Conservation (phyloP, 1,140 invertebrate species). For the Nasonia longicornis region DNA sequence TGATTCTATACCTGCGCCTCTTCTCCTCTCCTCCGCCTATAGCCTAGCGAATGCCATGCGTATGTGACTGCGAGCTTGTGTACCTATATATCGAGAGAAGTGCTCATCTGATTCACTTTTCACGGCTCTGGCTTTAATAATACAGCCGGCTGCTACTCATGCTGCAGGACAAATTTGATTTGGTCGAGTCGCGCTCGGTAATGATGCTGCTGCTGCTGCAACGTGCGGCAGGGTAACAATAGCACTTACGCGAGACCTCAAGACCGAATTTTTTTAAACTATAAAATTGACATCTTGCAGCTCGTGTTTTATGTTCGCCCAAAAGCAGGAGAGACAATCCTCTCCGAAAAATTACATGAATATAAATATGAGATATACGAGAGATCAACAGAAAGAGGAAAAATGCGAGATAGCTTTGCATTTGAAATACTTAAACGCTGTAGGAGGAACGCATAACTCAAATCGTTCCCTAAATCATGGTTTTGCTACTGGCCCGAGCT, state of each 20-base stretch:
- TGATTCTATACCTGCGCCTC: conserved; percentile 21
- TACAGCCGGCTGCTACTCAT: background rate
- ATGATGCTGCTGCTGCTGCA: background rate
- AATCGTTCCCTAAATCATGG: conserved; percentile 66
- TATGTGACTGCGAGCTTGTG: background rate
- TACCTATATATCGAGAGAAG: background rate
- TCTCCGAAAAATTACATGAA: conserved; percentile 34
- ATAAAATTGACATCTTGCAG: too few relatives aligned
- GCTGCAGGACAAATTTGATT: conserved; percentile 41
- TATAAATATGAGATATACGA: conserved; percentile 3
- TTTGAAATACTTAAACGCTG: conserved; percentile 59
- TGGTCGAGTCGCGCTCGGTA: background rate
- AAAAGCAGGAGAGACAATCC: background rate
- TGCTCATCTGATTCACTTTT: conserved; percentile 34
- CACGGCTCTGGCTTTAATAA: conserved; percentile 38
- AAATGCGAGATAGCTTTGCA: conserved; percentile 59
- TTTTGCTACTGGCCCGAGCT: conserved; percentile 59
- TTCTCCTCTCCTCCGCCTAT: background rate
- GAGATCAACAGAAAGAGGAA: conserved; percentile 41
- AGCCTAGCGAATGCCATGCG: background rate
- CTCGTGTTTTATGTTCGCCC: background rate
- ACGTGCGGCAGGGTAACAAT: background rate
- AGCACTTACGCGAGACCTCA: too few relatives aligned
- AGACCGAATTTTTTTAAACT: too few relatives aligned
- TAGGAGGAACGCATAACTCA: conserved; percentile 65